phyloP scores from a whole-genome alignment of 2,113 vertebrate genomes.

The Psilopsiagon aymara region DNA sequence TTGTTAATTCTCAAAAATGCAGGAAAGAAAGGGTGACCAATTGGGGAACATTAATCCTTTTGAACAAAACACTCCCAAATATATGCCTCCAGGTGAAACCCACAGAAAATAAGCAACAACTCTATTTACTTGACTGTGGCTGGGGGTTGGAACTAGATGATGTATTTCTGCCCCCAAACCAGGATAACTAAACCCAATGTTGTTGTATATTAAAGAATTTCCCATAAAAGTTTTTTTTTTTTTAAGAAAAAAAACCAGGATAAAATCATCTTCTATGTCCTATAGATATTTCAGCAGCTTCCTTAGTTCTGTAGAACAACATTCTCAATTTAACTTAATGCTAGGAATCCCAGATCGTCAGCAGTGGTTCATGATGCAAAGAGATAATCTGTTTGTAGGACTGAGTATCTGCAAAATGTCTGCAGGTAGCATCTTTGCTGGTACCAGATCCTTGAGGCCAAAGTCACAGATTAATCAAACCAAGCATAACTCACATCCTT shows the following conservation, averaged over 20 bases:
- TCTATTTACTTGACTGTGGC: not conserved
- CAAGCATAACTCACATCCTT: not conserved
- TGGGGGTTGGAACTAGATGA: not conserved
- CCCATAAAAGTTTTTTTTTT: not conserved
- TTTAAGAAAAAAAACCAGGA: not conserved
- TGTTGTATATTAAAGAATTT: not conserved
- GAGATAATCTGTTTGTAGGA: not conserved
- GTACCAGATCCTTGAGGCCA: not conserved
- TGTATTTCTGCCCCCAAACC: not conserved
- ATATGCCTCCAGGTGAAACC: not conserved
- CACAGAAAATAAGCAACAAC: not conserved
- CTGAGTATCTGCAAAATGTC: not conserved
- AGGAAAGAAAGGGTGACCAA: not conserved
- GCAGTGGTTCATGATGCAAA: not conserved
- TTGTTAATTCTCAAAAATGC: not conserved
- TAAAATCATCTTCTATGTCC: not conserved
- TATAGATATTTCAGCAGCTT: not conserved
- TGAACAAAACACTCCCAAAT: not conserved
- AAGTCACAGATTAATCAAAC: not conserved
- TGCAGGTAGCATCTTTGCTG: not conserved
- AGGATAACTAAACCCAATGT: not conserved
- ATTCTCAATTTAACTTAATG: not conserved
- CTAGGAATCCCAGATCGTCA: not conserved
- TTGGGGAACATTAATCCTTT: not conserved
- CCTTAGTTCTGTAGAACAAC: not conserved